Evolutionary conservation across 2,888 invertebrate species (phyloP), one percentile per base, ranked within the genome.

Genomic region (Celastrina argiolus): DNA sequence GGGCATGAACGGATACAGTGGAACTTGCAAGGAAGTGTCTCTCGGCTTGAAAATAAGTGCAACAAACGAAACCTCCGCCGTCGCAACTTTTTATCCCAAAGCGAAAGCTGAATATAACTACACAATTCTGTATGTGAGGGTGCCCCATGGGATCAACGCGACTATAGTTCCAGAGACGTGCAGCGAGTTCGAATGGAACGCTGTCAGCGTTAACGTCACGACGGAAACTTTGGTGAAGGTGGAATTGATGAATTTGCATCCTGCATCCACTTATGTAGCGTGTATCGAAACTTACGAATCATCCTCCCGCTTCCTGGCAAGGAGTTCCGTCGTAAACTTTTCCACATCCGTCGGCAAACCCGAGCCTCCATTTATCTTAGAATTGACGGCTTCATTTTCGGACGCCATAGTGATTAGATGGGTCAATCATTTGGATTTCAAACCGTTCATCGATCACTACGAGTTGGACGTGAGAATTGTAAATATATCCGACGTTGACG

Each of bases 341-440:
- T 76, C 80, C 10, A 90, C 88, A 2, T 76, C 76, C 39, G 79
- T 86, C 2, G 88, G 87, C 12, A 82, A 79, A 73, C 90, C 89
- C 2, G 80, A 84, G 71, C 88, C 89, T 18, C 86, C 91, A 1
- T 90, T 90, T 69, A 82, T 91, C 28, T 72, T 76, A 14, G 85
- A 89, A 70, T 70, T 90, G 36, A 82, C 82, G 1, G 87, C 91
- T 6, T 74, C 74, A 22, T 78, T 79, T 7, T 76, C 81, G 12
- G 77, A 81, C 28, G 67, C 75, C 1, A 80, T 84, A 2, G 82
- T 82, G 7, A 69, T 90, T 16, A 78, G 77, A 39, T 91, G 91
- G 91, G 82, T 86, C 1, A 81, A 89, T 69, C 89, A 90, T 70
- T 77, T 78, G 70, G 79, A 88, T 69, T 90, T 87, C 70, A 68